A percentile compares a stretch with the other conserved stretches of the same genome.
phyloP scores from a whole-genome alignment of 2,113 vertebrate species.

The Microtus pennsylvanicus region DNA sequence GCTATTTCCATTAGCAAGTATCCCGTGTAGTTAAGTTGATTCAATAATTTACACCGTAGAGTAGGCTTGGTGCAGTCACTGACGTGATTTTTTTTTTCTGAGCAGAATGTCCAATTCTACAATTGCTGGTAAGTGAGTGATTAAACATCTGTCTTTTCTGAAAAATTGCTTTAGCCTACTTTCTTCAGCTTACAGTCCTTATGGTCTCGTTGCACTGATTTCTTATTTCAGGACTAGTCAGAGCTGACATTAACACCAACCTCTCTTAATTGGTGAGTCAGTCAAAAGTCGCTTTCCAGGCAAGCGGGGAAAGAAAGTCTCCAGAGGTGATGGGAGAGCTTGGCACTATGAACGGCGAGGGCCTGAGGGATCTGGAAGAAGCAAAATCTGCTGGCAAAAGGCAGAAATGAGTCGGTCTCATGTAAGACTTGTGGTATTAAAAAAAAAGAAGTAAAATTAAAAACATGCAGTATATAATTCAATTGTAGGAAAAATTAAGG shows the following conservation, averaged over 20 bases:
- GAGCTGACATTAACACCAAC: constrained; percentile 63
- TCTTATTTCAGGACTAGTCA: constrained; percentile 73
- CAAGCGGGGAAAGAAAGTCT: constrained; percentile 34
- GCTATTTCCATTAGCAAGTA: neutral
- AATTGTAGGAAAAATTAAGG: neutral
- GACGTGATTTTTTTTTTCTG: neutral
- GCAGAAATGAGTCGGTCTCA: neutral
- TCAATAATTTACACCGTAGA: neutral
- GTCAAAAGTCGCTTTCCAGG: constrained; percentile 64
- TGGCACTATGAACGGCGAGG: neutral
- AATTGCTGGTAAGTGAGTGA: constrained; percentile 22
- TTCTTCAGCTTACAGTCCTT: constrained; percentile 50
- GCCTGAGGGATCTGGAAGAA: neutral
- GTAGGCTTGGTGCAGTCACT: neutral
- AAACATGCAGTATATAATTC: neutral
- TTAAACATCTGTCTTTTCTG: constrained; percentile 47
- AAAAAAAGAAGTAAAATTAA: neutral
- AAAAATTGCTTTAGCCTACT: constrained; percentile 49
- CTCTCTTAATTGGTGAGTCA: constrained; percentile 69
- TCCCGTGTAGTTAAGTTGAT: neutral
- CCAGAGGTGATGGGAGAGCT: neutral
- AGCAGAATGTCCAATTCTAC: neutral
- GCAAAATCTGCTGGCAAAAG: neutral
- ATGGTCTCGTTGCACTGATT: constrained; percentile 55
- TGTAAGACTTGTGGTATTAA: neutral